Evolutionary conservation across 2,888 invertebrate species (phyloP).

Genomic region (Tenodera sinensis): DNA sequence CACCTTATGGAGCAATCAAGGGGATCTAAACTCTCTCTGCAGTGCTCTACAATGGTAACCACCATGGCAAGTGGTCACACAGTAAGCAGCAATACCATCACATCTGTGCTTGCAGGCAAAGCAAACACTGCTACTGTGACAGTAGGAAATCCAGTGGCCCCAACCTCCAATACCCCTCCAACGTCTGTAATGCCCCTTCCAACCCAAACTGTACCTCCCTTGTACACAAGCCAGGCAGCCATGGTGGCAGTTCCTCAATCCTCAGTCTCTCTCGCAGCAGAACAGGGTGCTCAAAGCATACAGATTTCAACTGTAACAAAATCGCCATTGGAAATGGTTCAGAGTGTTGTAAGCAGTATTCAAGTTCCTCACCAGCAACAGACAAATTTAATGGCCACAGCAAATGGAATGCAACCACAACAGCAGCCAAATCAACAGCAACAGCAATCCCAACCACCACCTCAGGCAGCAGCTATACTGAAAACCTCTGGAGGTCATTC

Average conservation of each 20-base stretch:
- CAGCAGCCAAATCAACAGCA: constrained; percentile 21
- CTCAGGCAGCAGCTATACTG: constrained; percentile 1
- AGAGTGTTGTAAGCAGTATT: constrained; percentile 68
- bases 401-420: constrained; percentile 26
- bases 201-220: constrained; percentile 37
- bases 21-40: constrained; percentile 9
- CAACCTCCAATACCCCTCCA: constrained; percentile 42
- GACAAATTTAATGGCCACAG: constrained; percentile 34
- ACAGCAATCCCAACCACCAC: constrained; percentile 5
- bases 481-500: constrained; percentile 18
- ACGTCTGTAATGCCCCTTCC: constrained; percentile 40
- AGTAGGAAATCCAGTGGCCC: constrained; percentile 58
- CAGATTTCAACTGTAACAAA: constrained; percentile 44
- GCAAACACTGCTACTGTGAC: constrained; percentile 74
- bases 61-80: constrained; percentile 72
- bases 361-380: constrained; percentile 50
- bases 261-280: not conserved
- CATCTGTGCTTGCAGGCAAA: constrained; percentile 72
- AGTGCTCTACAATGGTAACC: constrained; percentile 47
- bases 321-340: constrained; percentile 73
- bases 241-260: constrained; percentile 11
- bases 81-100: constrained; percentile 75
- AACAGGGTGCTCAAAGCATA: not conserved
- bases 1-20: constrained; percentile 18
- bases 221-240: constrained; percentile 19